Conservation (phyloP, 2,888 invertebrate species). For the Tiliacea aurago region DNA sequence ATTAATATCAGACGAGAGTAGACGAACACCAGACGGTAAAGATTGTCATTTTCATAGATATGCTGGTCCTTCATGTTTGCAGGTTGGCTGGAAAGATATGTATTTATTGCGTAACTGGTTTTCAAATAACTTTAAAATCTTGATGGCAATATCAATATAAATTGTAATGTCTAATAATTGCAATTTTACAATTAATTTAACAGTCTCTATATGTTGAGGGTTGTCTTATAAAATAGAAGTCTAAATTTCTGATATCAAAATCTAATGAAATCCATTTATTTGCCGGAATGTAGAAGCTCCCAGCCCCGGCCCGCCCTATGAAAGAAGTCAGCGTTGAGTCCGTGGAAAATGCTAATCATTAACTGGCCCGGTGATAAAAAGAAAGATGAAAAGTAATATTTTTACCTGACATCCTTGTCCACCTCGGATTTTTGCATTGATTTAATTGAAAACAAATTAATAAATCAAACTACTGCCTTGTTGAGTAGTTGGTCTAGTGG, state of each 20-base stretch:
- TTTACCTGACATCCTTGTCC: not conserved
- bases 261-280: no score
- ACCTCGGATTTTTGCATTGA: not conserved
- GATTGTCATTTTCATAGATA: conserved; percentile 5
- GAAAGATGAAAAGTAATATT: not conserved
- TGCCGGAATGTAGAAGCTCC: no score
- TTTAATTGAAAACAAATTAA: not conserved
- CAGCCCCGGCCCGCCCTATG: no score
- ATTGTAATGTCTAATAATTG: not conserved
- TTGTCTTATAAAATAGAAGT: not conserved
- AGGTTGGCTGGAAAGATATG: not conserved
- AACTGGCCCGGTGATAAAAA: not conserved
- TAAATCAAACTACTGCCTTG: no score
- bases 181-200: not conserved
- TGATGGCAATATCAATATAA: not conserved
- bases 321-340: no score
- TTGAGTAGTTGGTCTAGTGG: no score
- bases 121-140: not conserved
- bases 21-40: not conserved
- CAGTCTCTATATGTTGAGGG: not conserved
- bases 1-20: conserved; percentile 7
- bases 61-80: not conserved
- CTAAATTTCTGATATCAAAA: not conserved
- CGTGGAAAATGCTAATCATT: not conserved
- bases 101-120: not conserved